Evolutionary conservation across 2,888 invertebrate species (phyloP), one percentile per base, ranked within the genome.

Genomic region (Drosophila nr. perissopoda): DNA sequence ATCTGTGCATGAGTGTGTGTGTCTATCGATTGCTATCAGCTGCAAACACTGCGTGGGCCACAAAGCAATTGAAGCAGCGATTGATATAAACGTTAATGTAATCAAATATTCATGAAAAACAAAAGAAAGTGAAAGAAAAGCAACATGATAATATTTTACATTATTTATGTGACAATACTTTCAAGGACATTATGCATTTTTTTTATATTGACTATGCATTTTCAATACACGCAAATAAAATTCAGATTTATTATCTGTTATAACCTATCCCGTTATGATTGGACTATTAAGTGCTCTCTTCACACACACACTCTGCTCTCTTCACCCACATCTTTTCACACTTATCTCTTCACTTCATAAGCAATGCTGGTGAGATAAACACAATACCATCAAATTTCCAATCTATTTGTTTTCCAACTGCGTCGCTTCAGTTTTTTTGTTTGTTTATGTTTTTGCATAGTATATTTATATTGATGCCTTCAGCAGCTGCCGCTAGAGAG

Each of bases 321-420:
- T 59, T 78, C 61, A 67, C 82, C 60, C 67, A 67, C 64, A 77
- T 78, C 79, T 78, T 16, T 82, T 78, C 63, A 79, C 82, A 79
- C 82, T 61, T n/a, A 53, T 25, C 61, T 72, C 62, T 65, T 69
- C 53, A 56, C n/a, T 62, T 61, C 53, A 63, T 61, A 51, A 65
- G 67, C 42, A 57, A 62, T 78, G 72, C 70, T 67, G 70, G 60
- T 57, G 70, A 29, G 60, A 52, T 57, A 73, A 64, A 61, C 53
- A 62, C 31, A 40, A 27, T 40, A 40, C 51, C 36, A 11, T 63
- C 31, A 33, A 33, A 42, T 40, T 59, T 29, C 29, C 40, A 42
- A 57, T 51, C 46, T 54, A 58, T 66, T 63, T 70, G 48, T 53
- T 63, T 57, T 49, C 40, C 69, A 61, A 58, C 69, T 74, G 73